phyloP scores from a whole-genome alignment of 2,888 invertebrate genomes.

The Limenitis camilla region DNA sequence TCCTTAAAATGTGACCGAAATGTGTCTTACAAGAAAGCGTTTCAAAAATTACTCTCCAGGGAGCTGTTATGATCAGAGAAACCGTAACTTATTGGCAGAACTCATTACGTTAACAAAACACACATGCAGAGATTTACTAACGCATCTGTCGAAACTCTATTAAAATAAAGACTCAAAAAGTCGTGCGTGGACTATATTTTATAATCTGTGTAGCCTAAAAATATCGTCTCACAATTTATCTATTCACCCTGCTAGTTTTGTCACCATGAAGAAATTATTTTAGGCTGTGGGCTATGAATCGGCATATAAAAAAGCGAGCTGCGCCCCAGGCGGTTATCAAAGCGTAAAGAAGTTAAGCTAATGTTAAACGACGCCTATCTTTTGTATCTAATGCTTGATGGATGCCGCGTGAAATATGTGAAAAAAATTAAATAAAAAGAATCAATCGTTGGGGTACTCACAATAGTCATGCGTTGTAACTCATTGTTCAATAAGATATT shows the following conservation, averaged over 20 bases:
- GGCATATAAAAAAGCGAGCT: conserved; percentile 37
- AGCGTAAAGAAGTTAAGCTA: conserved; percentile 73
- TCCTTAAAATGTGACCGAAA: conserved; percentile 33
- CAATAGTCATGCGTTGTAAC: conserved; percentile 43
- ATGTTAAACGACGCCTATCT: conserved; percentile 72
- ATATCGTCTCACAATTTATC: conserved; percentile 35
- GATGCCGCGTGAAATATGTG: conserved; percentile 59
- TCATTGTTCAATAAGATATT: conserved; percentile 46
- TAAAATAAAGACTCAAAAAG: no score
- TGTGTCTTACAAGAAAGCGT: conserved; percentile 46
- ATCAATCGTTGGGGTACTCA: conserved; percentile 46
- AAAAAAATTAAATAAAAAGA: conserved; percentile 54
- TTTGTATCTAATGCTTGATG: conserved; percentile 68
- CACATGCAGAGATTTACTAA: conserved; percentile 55
- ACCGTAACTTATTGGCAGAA: conserved; percentile 65
- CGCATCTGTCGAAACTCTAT: conserved; percentile 48
- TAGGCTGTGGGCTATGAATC: conserved; percentile 37
- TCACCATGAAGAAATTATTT: conserved; percentile 44
- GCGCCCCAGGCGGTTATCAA: conserved; percentile 60
- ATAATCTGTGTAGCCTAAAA: conserved; percentile 43
- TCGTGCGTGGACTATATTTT: conserved; percentile 39
- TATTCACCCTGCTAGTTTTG: conserved; percentile 40
- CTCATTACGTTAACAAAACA: conserved; percentile 69
- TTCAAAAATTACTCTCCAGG: conserved; percentile 47
- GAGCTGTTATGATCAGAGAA: conserved; percentile 42